phyloP scores from a whole-genome alignment of 2,113 vertebrate species.

The Corvus moneduloides region DNA sequence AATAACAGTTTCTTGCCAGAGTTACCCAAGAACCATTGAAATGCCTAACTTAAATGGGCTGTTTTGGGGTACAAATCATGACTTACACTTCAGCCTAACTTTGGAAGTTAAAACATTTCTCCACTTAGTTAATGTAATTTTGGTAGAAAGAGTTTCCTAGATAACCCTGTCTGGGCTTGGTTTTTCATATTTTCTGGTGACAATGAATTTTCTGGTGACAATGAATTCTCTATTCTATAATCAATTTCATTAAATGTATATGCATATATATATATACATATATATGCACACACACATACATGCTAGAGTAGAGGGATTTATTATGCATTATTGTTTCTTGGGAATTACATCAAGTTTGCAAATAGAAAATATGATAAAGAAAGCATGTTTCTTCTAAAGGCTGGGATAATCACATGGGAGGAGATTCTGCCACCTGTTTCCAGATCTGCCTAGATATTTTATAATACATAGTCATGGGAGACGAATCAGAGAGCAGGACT shows the following conservation, averaged over 20 bases:
- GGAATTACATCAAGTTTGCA: background rate
- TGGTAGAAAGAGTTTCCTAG: background rate
- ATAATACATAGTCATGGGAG: background rate
- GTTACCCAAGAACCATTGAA: background rate
- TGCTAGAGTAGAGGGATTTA: background rate
- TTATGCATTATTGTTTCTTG: background rate
- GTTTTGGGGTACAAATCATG: background rate
- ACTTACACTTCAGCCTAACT: background rate
- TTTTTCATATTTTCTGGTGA: background rate
- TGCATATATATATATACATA: too few species aligned
- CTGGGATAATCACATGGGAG: background rate
- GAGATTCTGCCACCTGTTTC: background rate
- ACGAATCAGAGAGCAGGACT: background rate
- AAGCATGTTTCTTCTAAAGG: background rate
- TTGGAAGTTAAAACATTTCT: background rate
- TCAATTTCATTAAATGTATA: background rate
- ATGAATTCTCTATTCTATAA: background rate
- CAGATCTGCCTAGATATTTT: background rate
- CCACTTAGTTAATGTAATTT: background rate
- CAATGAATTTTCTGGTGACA: background rate
- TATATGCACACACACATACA: background rate
- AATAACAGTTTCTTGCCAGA: background rate
- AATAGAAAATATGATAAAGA: background rate
- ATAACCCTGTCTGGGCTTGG: background rate
- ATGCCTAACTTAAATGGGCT: fast-evolving